Evolutionary conservation across 92 coral and sea anemone species (phyloP), one percentile per base, ranked within the genome.

Genomic region (Montipora capitata): DNA sequence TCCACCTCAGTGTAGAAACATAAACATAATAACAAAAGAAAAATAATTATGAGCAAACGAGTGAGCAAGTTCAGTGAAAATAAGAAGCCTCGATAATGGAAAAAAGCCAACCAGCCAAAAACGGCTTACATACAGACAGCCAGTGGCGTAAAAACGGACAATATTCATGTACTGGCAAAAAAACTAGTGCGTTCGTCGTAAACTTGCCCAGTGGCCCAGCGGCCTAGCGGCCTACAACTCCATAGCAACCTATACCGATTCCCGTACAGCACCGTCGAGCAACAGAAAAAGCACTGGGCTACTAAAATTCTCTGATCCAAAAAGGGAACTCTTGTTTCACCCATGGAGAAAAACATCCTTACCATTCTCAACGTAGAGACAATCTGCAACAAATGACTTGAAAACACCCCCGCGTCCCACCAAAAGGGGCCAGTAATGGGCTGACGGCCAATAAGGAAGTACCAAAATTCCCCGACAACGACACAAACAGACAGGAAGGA

Each of bases 221-320:
- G 40, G 20, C 76, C 76, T 0, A 40, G 52, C 76, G 76, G 76
- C 76, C 49, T 10, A 43, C 51, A 71, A 71, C 17, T 71, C 76
- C 76, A 71, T 14, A 66, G 71, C 71, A 35, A 66, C 71, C 71
- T 66, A 18, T 66, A 66, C 39, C 39, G 43, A 66, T 66, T 66
- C 71, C 71, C 41, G 40, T 18, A 18, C 71, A 66, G 43, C 39
- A 20, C 71, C 39, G 71, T 66, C 71, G 71, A 8, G 43, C 71
- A 66, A 27, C 71, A 66, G 71, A 66, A 66, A 66, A 88, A 73
- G 69, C 85, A 88, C 20, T 40, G 92, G 83, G 58, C 64, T 88
- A 66, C 85, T 88, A 77, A 89, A 88, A 51, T 79, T 84, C 4
- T 88, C 87, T 10, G 92, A 92, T 7, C 95, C 95, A 83, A 88